Conservation (phyloP, 2,888 invertebrate genomes). For the Mantis religiosa region DNA sequence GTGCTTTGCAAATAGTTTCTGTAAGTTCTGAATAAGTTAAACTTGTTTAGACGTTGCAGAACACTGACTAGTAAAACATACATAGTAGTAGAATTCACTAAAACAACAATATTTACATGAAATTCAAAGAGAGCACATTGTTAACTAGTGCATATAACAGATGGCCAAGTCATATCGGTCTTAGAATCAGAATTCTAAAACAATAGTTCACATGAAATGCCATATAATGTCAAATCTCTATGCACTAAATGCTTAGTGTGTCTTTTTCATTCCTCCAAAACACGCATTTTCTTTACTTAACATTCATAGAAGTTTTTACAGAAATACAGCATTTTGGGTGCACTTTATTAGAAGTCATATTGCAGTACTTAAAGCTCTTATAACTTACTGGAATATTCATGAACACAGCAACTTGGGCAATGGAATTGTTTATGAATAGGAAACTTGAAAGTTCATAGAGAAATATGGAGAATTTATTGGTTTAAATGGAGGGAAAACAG, state of each 20-base stretch:
- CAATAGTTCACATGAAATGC: neutral
- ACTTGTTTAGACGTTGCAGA: neutral
- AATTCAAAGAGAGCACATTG: neutral
- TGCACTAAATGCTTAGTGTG: neutral
- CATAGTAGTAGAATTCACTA: neutral
- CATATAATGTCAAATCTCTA: neutral
- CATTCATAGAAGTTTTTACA: neutral
- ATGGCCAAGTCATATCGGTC: too few species aligned
- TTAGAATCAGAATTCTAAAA: neutral
- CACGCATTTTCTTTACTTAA: neutral
- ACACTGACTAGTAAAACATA: neutral
- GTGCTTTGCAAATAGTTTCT: neutral
- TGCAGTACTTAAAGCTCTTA: too few species aligned
- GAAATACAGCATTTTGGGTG: too few species aligned
- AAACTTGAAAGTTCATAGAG: too few species aligned
- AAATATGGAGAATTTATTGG: too few species aligned
- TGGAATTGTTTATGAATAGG: too few species aligned
- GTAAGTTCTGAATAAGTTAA: neutral
- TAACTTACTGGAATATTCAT: too few species aligned
- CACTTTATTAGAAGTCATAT: too few species aligned
- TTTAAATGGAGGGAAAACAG: too few species aligned
- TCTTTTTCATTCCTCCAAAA: neutral
- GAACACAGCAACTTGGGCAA: too few species aligned
- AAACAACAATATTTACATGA: neutral
- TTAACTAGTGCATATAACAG: too few species aligned